These are phyloP conservation scores for Stercorarius parasiticus DNA, from an alignment of 2,113 vertebrate genomes.

Conservation along the genomic window DNA sequence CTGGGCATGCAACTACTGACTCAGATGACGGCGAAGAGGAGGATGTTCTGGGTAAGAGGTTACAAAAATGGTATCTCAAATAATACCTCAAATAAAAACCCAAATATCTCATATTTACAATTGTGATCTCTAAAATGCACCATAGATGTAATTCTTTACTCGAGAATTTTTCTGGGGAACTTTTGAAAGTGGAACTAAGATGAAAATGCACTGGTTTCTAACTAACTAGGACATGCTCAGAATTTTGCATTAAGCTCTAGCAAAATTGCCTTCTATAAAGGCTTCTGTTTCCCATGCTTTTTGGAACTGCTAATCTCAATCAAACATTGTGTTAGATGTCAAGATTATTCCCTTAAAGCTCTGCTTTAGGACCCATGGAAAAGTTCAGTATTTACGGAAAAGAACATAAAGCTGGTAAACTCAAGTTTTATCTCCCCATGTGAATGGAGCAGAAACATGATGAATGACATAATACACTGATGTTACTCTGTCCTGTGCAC, in stretches of 20 bases:
- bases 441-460: neutral
- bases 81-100: neutral
- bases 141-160: neutral
- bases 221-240: neutral
- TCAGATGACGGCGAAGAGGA: neutral
- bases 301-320: neutral
- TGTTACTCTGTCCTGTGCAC: neutral
- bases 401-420: neutral
- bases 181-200: neutral
- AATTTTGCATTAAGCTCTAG: neutral
- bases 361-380: neutral
- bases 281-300: neutral
- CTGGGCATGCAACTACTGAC: neutral
- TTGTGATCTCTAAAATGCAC: too few relatives aligned
- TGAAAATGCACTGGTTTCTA: neutral
- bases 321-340: neutral
- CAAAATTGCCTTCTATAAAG: neutral
- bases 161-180: neutral
- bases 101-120: neutral
- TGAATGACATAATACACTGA: neutral
- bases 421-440: neutral
- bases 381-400: neutral
- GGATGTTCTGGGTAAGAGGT: conserved; percentile 58
- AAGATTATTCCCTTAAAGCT: neutral
- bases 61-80: neutral